Evolutionary conservation across 2,797 vertebrate species (phyloP), one percentile per base, ranked within the genome.

Genomic region (Periparus ater): DNA sequence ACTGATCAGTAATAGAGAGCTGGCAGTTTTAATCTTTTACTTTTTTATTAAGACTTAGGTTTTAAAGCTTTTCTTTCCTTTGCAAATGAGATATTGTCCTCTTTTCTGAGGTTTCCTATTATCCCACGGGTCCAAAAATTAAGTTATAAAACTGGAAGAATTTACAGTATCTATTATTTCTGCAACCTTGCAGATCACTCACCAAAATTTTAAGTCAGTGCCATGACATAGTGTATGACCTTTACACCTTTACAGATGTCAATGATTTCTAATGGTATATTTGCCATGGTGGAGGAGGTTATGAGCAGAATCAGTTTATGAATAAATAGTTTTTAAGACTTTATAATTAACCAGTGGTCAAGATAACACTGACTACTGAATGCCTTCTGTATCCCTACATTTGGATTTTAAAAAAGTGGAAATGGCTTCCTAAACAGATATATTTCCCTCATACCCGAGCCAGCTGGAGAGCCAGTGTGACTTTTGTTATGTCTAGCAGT

Each of bases 401-500:
- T 89, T 86, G 18, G 27, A 63, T 72, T 17, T 14, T 7, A 19
- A 57, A 88, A 34, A 84, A 83, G 61, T 29, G 10, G 45, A 76
- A 74, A 61, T 0, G 5, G 27, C 13, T 91, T 93, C 87, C 62
- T 74, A 79, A 90, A 87, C 17, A 85, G 11, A 96, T 84, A 36
- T 85, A 80, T 76, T 92, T 91, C 75, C 57, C 2, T 3, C 85
- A 62, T 91, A 91, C 40, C 67, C 73, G 26, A 81, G 50, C 25
- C 72, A 92, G 11, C 83, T 78, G 66, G 80, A 96, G 66, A 96
- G 48, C 30, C 80, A 91, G 20, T 88, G 44, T 78, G 51, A 96
- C 72, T 85, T 89, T 94, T 96, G 50, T 94, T 97, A 83, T 78
- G 67, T 91, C 91, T 96, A 60, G 44, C 75, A 97, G 96, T 92